Conservation (phyloP, 1,140 invertebrate species). For the Pogonomyrmex californicus region DNA sequence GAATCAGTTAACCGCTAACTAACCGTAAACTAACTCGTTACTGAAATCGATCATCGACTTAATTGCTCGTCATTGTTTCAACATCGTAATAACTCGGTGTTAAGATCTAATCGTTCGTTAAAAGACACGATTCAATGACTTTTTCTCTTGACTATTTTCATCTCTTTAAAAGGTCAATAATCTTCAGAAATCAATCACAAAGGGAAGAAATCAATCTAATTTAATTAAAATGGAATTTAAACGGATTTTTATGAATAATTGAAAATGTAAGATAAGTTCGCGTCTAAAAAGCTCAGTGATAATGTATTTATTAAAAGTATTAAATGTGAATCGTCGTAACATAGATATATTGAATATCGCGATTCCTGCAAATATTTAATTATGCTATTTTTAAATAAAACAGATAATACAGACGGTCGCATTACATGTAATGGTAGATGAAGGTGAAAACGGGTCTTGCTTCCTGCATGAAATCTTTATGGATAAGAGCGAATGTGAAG, state of each 20-base stretch:
- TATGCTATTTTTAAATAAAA: not conserved
- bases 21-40: slow-evolving; percentile 62
- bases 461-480: not conserved
- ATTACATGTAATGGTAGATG: not conserved
- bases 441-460: not conserved
- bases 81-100: not conserved
- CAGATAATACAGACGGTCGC: not conserved
- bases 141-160: not conserved
- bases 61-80: slow-evolving; percentile 36
- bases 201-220: too few relatives aligned
- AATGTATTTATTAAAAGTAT: not conserved
- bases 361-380: not conserved
- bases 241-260: not conserved
- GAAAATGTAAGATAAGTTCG: not conserved
- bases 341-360: not conserved
- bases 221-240: not conserved
- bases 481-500: not conserved
- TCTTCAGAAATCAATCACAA: not conserved
- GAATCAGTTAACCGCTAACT: slow-evolving; percentile 59
- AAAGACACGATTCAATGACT: not conserved
- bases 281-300: not conserved
- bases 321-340: not conserved
- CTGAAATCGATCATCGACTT: slow-evolving; percentile 43
- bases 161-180: not conserved
- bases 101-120: not conserved